These are phyloP conservation scores for Coregonus sp. DNA, from an alignment of 2,797 vertebrate species.

Conservation along the genomic window DNA sequence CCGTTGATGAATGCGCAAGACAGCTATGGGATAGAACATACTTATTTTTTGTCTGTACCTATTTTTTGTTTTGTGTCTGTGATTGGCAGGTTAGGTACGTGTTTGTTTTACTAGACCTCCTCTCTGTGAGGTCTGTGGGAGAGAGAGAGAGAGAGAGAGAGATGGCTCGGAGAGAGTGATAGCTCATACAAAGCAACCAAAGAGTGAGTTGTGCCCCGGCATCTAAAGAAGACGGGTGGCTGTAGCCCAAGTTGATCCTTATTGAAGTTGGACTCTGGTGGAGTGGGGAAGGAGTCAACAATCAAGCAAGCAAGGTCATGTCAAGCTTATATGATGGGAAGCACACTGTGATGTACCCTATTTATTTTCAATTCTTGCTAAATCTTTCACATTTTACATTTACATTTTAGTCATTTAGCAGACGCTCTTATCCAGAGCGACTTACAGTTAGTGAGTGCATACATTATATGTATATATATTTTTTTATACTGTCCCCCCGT, in stretches of 20 bases:
- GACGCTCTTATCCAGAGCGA: too few species aligned
- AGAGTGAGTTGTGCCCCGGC: neutral
- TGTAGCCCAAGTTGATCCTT: neutral
- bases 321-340: neutral
- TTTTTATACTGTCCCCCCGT: too few species aligned
- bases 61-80: conserved; percentile 51
- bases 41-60: conserved; percentile 14
- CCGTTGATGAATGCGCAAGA: conserved; percentile 28
- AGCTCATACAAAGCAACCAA: conserved; percentile 34
- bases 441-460: too few species aligned
- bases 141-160: neutral
- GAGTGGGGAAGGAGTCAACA: neutral
- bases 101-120: conserved; percentile 34
- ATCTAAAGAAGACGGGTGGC: neutral
- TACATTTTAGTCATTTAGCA: too few species aligned
- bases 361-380: neutral
- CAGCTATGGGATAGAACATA: conserved; percentile 18
- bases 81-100: conserved; percentile 42
- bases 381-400: neutral
- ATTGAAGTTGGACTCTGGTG: neutral
- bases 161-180: neutral
- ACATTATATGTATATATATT: too few species aligned
- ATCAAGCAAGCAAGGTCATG: neutral
- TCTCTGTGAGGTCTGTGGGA: conserved; percentile 17
- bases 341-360: neutral